A percentile compares a stretch with the other conserved stretches of the same genome.
phyloP scores from a whole-genome alignment of 2,888 invertebrate species.

The Drosophila lacicola region DNA sequence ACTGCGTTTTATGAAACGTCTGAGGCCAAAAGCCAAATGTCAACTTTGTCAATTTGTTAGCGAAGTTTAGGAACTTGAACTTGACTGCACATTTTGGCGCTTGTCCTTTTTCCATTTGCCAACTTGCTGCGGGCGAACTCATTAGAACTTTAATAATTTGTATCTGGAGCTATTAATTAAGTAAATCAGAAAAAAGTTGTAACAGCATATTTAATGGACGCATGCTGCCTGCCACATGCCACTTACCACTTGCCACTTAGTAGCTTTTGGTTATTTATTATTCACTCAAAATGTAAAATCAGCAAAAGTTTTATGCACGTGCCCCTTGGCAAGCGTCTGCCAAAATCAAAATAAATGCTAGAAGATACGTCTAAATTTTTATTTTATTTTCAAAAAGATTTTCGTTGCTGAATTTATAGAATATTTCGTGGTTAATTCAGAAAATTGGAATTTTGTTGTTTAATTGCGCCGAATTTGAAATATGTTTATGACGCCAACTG shows the following conservation, averaged over 20 bases:
- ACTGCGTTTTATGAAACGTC: not conserved
- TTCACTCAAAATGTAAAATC: constrained; percentile 26
- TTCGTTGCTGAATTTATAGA: not conserved
- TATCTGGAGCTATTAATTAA: constrained; percentile 61
- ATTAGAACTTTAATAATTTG: constrained; percentile 60
- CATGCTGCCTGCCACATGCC: constrained; percentile 3
- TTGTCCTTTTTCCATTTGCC: not conserved
- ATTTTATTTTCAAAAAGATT: not conserved
- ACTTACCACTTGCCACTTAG: constrained; percentile 8
- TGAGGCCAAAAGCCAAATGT: constrained; percentile 2
- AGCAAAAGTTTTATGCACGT: constrained; percentile 19
- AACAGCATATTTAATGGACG: constrained; percentile 16
- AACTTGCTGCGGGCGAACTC: constrained; percentile 31
- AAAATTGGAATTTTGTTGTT: not conserved
- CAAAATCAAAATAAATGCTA: not conserved
- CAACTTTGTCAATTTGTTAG: constrained; percentile 49
- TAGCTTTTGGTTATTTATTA: constrained; percentile 29
- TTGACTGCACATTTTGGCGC: constrained; percentile 19
- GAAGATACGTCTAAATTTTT: not conserved
- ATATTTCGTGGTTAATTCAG: not conserved
- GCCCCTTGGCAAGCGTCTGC: not conserved
- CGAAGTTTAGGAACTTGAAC: constrained; percentile 29
- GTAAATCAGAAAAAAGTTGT: constrained; percentile 29
- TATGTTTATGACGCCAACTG: constrained; percentile 28
- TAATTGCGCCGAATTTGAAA: constrained; percentile 20